phyloP scores from a whole-genome alignment of 2,888 invertebrate species.

The Caenorhabditis sp. region DNA sequence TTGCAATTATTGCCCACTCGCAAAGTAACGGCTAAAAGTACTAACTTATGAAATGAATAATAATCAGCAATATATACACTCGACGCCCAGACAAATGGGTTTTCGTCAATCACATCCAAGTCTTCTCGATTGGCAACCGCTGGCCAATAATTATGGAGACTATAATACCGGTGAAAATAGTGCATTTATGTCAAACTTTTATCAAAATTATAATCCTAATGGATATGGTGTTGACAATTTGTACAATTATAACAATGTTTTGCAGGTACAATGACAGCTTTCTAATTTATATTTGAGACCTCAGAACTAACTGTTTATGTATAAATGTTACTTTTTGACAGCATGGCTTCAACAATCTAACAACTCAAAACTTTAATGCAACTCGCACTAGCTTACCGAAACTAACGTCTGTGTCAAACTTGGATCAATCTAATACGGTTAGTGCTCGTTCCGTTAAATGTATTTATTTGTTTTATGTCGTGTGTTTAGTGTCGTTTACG shows the following conservation, averaged over 20 bases:
- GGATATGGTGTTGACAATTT: no score
- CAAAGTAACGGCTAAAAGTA: background rate
- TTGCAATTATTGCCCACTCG: background rate
- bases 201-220: no score
- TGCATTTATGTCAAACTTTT: no score
- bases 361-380: background rate
- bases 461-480: background rate
- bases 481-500: background rate
- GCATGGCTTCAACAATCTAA: background rate
- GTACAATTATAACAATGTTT: no score
- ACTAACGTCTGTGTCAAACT: background rate
- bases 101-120: no score
- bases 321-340: no score
- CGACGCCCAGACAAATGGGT: background rate
- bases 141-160: no score
- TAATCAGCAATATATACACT: slow-evolving; percentile 5
- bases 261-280: no score
- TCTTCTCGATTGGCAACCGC: no score
- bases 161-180: no score
- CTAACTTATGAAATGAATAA: slow-evolving; percentile 4
- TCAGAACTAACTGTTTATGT: background rate
- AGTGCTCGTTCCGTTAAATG: background rate
- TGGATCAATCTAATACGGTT: background rate
- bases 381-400: background rate
- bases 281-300: no score